phyloP scores from a whole-genome alignment of 2,888 invertebrate genomes.

The Meiosimyza platycephala region DNA sequence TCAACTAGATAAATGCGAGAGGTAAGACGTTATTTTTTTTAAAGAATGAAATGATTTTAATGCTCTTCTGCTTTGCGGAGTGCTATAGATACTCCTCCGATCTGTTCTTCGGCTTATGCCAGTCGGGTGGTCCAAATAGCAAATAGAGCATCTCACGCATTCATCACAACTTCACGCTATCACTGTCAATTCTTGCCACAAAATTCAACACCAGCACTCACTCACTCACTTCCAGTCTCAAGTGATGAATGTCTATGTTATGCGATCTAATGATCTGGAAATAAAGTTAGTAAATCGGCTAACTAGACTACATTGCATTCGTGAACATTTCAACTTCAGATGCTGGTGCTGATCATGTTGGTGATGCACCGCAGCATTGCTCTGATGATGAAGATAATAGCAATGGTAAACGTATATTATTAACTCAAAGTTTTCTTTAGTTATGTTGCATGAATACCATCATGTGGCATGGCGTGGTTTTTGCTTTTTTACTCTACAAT shows the following conservation, averaged over 20 bases:
- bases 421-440: conserved; percentile 40
- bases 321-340: conserved; percentile 11
- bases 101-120: not conserved
- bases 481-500: not conserved
- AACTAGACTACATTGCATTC: conserved; percentile 51
- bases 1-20: not conserved
- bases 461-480: conserved; percentile 6
- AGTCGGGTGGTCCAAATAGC: conserved; percentile 12
- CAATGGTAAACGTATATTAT: conserved; percentile 45
- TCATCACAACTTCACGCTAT: conserved; percentile 38
- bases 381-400: conserved; percentile 44
- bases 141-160: conserved; percentile 5
- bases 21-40: not conserved
- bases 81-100: too few relatives aligned
- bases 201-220: not conserved
- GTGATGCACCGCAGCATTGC: conserved; percentile 19
- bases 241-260: conserved; percentile 66
- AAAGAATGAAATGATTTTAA: too few relatives aligned
- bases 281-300: conserved; percentile 66
- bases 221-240: conserved; percentile 43
- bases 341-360: conserved; percentile 1
- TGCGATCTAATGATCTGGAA: conserved; percentile 66
- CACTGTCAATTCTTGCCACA: conserved; percentile 26
- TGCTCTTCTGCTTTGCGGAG: too few relatives aligned
- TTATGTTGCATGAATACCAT: not conserved